Base-by-base conservation (phyloP, 1,140 invertebrate species). In the Agrilus planipennis region DNA sequence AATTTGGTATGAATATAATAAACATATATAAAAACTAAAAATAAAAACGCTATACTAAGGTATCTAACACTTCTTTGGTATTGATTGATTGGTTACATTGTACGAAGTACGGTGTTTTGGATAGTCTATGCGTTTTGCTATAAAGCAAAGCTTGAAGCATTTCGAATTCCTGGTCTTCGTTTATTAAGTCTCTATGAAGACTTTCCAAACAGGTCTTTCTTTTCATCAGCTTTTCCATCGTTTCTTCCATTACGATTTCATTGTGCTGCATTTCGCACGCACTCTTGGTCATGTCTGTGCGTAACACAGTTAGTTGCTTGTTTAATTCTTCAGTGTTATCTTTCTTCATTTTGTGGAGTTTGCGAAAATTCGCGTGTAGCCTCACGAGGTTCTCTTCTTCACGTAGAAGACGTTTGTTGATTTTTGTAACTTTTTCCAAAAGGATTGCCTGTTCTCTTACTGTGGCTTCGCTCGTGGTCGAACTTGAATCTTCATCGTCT, bases 341-440 rank as follows among this genome's bases (percentile, higher is more conserved):
- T 51, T 71, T 71, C 42, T 72, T 70, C 41, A 73, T 68, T 41
- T 73, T 69, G 39, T 73, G 69, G 51, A 78, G 74, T 42, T 78
- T 66, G 48, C 75, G 72, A 7, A 82, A 64, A 61, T 79, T 79
- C 1, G 71, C 69, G 29, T 74, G 73, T 34, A 84, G 53, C 48
- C 78, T 61, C 2, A 77, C 71, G 2, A 82, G 62, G 17, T 71
- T 58, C 55, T 81, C 76, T 53, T 84, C 79, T 58, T 83, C 78
- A 16, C 73, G 67, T 39, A 81, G 71, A 30, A 85, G 61, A 44
- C 72, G 69, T 49, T 80, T 77, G 50, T 84, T 84, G 11, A 86
- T 62, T 14, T 76, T 73, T 5, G 78, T 68, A 16, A 84, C 70
- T 54, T 77, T 77, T 51, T 84, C 79, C 49, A 81, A 64, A 35